A percentile compares a stretch with the other conserved stretches of the same genome.
phyloP scores from a whole-genome alignment of 2,113 vertebrate species.

The Mastomys coucha region DNA sequence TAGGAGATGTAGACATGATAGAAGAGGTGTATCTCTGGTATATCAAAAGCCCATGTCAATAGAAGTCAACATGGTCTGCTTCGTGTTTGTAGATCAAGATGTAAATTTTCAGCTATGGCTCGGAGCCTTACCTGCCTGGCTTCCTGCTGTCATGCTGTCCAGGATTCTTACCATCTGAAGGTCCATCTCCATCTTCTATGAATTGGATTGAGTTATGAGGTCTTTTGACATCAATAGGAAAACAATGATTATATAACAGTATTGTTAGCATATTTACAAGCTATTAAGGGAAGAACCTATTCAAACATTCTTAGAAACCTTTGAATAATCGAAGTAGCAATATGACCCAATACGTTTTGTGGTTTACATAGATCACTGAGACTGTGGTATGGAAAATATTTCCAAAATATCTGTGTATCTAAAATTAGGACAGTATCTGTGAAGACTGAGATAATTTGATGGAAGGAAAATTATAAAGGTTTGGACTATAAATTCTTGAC shows the following conservation, averaged over 20 bases:
- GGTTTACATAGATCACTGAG: not conserved
- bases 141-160: not conserved
- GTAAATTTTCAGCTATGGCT: not conserved
- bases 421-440: not conserved
- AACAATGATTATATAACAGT: not conserved
- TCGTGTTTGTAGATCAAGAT: not conserved
- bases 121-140: not conserved
- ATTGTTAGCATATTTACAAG: not conserved
- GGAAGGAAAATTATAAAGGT: not conserved
- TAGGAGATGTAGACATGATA: not conserved
- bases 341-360: not conserved
- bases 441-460: accelerated
- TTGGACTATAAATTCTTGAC: not conserved
- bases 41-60: not conserved
- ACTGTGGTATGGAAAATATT: not conserved
- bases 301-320: not conserved
- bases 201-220: not conserved
- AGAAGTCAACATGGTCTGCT: not conserved
- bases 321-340: not conserved
- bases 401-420: not conserved
- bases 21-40: not conserved
- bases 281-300: not conserved
- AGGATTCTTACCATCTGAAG: not conserved
- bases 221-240: not conserved
- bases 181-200: not conserved